phyloP scores from a whole-genome alignment of 2,113 vertebrate genomes.

The Scolopax mira region DNA sequence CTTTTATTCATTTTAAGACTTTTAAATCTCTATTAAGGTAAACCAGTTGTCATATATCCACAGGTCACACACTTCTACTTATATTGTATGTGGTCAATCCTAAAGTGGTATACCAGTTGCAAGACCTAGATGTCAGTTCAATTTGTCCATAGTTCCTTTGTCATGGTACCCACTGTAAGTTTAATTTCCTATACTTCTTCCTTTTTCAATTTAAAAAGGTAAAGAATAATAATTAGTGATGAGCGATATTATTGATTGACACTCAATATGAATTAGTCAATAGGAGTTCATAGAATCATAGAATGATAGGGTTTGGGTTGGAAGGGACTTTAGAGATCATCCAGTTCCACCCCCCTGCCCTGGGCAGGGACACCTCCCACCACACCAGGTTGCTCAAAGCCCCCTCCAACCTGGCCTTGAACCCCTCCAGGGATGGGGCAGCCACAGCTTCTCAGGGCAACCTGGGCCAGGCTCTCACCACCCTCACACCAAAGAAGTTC shows the following conservation, averaged over 20 bases:
- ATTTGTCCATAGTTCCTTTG: neutral
- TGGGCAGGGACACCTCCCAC: too few relatives aligned
- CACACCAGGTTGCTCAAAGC: too few relatives aligned
- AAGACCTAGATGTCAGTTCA: neutral
- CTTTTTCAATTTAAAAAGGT: neutral
- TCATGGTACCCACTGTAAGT: fast-evolving
- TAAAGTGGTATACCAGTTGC: fast-evolving
- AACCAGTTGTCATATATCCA: neutral
- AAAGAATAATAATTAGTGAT: neutral
- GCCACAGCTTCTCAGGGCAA: too few relatives aligned
- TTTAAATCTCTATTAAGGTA: neutral
- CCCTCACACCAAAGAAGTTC: too few relatives aligned
- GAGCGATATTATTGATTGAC: neutral
- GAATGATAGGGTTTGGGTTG: too few relatives aligned
- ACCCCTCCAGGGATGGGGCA: too few relatives aligned
- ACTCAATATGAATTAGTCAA: neutral
- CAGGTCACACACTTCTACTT: neutral
- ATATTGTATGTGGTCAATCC: fast-evolving
- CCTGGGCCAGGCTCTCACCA: too few relatives aligned
- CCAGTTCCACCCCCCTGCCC: too few relatives aligned
- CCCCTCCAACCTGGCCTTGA: too few relatives aligned
- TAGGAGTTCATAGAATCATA: neutral
- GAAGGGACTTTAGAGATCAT: too few relatives aligned
- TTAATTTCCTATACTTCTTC: neutral
- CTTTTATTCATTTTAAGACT: neutral